Base-by-base conservation (phyloP, 2,797 vertebrate species). In the Phataginus tricuspis region DNA sequence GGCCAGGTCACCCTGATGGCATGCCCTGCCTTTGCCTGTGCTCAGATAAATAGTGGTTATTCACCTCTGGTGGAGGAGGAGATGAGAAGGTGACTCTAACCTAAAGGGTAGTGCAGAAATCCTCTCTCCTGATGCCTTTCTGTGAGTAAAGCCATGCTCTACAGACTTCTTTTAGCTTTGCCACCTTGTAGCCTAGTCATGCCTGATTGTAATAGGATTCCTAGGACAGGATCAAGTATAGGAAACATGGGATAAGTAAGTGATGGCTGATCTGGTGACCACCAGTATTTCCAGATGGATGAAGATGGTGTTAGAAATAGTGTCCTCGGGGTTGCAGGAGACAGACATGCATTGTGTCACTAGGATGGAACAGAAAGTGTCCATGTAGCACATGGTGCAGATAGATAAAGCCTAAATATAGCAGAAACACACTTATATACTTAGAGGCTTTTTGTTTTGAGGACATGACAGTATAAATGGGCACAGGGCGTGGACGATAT, bases 151-250 rank as follows among this genome's bases (percentile, higher is more conserved):
- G 14, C 83, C 53, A 8, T 0, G n/a, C 29, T 78, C 39, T 59
- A 10, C 2, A 63, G 84, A 69, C n/a, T 91, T 79, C 49, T 68
- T 77, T 82, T 37, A 16, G 85, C 55, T 82, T 72, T 39, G 78
- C 55, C 69, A 23, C 15, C 0, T 61, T 61, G 77, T 80, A 31
- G 87, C 61, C 37, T 34, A 64, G 74, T 55, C 49, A 51, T 63
- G 7, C 51, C 45, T 45, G n/a, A 61, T 25, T 66, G 19, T 7
- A 6, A 5, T 45, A 31, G 39, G 74, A 42, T 82, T 74, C 11
- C 34, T 64, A 77, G 89, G 64, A 11, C 68, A 63, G 7, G 45
- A 49, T 29, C 55, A 57, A 68, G 25, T 49, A 12, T 1, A 63
- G 71, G 49, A 72, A 31, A 23, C 49, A 34, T 4, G 34, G 74